These are phyloP conservation scores for Phaethon lepturus DNA, from an alignment of 2,113 vertebrate species.

Conservation along the genomic window DNA sequence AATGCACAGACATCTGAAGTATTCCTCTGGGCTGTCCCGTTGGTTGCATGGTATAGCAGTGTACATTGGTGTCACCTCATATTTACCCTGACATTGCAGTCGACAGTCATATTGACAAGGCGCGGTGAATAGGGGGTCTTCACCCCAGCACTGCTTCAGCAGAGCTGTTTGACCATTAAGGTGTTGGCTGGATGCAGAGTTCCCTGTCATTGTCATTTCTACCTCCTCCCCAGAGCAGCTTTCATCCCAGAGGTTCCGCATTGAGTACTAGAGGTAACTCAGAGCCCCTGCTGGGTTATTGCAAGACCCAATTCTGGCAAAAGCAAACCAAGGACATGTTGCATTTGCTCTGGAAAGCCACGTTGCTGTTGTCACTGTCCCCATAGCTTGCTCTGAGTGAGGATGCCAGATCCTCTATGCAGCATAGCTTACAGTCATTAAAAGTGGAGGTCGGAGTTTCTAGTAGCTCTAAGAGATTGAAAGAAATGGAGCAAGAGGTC, in stretches of 20 bases:
- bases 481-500: background rate
- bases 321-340: background rate
- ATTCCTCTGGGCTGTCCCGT: background rate
- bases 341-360: rapidly evolving
- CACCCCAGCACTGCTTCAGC: background rate
- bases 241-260: background rate
- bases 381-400: background rate
- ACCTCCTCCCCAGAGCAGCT: background rate
- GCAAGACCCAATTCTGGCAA: background rate
- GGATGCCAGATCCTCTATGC: background rate
- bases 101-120: background rate
- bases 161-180: background rate
- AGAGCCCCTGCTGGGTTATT: background rate
- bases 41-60: background rate
- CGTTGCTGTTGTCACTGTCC: background rate
- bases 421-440: background rate
- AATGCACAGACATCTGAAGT: background rate
- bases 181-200: background rate
- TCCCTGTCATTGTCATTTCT: background rate
- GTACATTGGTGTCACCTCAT: background rate
- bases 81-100: background rate
- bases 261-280: background rate
- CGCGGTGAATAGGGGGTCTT: rapidly evolving
- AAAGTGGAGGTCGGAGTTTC: background rate
- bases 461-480: background rate